Evolutionary conservation across 2,797 vertebrate genomes (phyloP), one percentile per base, ranked within the genome.

Genomic region (Myotis myotis): DNA sequence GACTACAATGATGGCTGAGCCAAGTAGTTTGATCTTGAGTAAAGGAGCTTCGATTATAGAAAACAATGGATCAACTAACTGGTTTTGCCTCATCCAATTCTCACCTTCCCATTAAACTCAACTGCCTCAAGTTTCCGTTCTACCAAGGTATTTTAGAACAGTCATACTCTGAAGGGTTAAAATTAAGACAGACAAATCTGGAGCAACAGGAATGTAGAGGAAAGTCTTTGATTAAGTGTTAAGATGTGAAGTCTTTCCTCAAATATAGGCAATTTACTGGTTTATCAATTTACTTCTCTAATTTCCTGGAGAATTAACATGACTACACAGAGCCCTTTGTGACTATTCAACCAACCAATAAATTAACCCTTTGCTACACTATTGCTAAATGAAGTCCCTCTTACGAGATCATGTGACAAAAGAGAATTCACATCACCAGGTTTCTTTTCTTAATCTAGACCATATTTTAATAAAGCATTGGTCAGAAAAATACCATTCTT

Each of bases 401-500:
- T 84, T 62, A 30, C 36, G 23, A 44, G 25, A 75, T n/a, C 19
- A 25, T 19, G 60, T 33, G 30, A 8, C 83, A 22, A 85, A 84
- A 78, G 2, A 79, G 7, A 36, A 66, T 8, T 92, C 62, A 76
- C 1, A 87, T 62, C 33, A 79, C 22, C 66, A 64, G 22, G 47
- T 93, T 95, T 90, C 44, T 95, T 83, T 94, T 60, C 84, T 87
- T 87, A 76, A 72, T 38, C 64, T 66, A 55, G 44, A 84, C 47
- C 62, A 88, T 17, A 75, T 16, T 62, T 30, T 62, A 62, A 51
- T 33, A 70, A 94, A 84, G 30, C 28, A 88, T 6, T 28, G 30
- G n/a, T 62, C 89, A 93, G 93, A 94, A 93, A 94, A 94, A 82
- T 6, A 68, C 13, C 41, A 62, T 71, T 84, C 81, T 95, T 81